Evolutionary conservation across 1,140 invertebrate species (phyloP), one percentile per base, ranked within the genome.

Genomic region (silkworm (Bombyx mori)): DNA sequence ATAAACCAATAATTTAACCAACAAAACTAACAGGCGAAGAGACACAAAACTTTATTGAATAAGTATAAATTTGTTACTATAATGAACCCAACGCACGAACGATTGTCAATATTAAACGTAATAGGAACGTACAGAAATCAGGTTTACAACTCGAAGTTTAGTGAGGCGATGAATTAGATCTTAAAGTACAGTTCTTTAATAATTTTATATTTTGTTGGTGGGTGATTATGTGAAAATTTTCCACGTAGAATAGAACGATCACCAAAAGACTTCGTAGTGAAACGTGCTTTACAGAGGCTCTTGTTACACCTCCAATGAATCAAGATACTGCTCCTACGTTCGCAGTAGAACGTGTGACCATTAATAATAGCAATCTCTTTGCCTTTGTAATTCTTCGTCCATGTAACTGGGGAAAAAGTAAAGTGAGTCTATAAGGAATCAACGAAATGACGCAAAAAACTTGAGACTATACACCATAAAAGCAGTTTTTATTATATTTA

Each of bases 271-370:
- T 43, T 52, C n/a, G n/a, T 50, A 8, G n/a, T 18, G 8, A 52
- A 35, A 9, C 51, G 51, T 3, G 51, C 51, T 9, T 42, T 26
- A 42, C 51, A 52, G 8, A 18, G 6, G 5, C n/a, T n/a, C 8
- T 51, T 51, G 10, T 42, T 53, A 12, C 52, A 53, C 42, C 52
- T 42, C 52, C 52, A 53, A 6, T 42, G 12, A 7, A 42, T 35
- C 8, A n/a, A 12, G 7, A n/a, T 43, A 0, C 7, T 43, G 7
- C 42, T 53, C 3, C 42, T n/a, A 53, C 42, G 26, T 12, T 53
- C 52, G 18, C 52, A 43, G 52, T 53, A 53, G 52, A 53, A 53
- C 9, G 9, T n/a, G 42, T n/a, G 43, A 12, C 12, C n/a, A 7
- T 12, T n/a, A 3, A 53, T 42, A n/a, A 53, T 44, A 7, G 42